phyloP scores from a whole-genome alignment of 2,888 invertebrate genomes.

The Watsonalla cultraria region DNA sequence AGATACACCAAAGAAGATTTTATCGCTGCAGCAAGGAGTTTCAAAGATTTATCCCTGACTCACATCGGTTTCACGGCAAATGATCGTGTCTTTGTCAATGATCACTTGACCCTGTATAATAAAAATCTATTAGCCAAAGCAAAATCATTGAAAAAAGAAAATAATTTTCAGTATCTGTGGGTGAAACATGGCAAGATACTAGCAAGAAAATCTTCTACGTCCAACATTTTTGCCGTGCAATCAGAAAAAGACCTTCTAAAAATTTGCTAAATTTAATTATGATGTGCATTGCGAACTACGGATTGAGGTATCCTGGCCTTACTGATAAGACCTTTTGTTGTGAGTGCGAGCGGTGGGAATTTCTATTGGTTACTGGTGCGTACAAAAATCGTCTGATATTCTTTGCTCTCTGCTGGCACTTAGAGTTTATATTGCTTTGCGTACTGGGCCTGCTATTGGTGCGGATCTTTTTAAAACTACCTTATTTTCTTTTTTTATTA shows the following conservation, averaged over 20 bases:
- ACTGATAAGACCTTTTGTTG: too few relatives aligned
- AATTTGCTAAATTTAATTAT: too few relatives aligned
- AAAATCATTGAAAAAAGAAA: constrained; percentile 12
- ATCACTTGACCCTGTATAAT: constrained; percentile 17
- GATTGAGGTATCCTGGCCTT: too few relatives aligned
- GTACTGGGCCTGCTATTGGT: too few relatives aligned
- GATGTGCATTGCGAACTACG: too few relatives aligned
- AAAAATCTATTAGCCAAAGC: constrained; percentile 17
- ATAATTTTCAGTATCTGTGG: constrained; percentile 11
- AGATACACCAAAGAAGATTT: constrained; percentile 18
- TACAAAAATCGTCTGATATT: too few relatives aligned
- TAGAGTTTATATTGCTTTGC: too few relatives aligned
- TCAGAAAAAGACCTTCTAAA: constrained; percentile 10
- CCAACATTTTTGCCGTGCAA: constrained; percentile 9
- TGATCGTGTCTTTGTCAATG: constrained; percentile 12
- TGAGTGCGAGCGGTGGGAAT: too few relatives aligned
- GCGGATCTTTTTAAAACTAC: too few relatives aligned
- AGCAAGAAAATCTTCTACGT: constrained; percentile 9
- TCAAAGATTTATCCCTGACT: not conserved
- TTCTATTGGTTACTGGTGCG: too few relatives aligned
- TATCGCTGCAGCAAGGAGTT: constrained; percentile 10
- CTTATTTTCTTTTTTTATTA: too few relatives aligned
- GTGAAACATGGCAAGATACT: constrained; percentile 14
- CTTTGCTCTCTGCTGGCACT: too few relatives aligned
- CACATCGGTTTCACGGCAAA: constrained; percentile 11